Evolutionary conservation across 2,113 vertebrate species (phyloP).

Genomic region (Malurus cyaneus): DNA sequence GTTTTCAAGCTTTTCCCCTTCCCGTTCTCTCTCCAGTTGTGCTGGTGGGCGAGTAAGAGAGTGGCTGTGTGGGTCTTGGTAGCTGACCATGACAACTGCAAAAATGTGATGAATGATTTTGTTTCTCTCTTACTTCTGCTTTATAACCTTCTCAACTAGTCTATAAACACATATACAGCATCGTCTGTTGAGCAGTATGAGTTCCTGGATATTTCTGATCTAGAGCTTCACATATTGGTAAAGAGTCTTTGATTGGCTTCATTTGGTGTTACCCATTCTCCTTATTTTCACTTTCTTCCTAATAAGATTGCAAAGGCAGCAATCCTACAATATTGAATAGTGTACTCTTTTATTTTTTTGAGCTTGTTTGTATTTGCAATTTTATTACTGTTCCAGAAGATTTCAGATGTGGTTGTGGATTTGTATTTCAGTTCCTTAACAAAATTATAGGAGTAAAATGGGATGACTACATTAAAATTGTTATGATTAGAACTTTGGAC

Average conservation of each 20-base stretch:
- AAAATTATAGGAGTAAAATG: neutral
- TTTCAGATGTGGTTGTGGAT: neutral
- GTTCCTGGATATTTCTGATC: neutral
- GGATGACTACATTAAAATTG: neutral
- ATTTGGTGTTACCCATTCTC: neutral
- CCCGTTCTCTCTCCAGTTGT: neutral
- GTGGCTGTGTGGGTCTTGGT: neutral
- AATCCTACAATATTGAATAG: neutral
- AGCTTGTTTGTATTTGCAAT: neutral
- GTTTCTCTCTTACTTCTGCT: neutral
- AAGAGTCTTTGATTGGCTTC: neutral
- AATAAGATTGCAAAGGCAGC: neutral
- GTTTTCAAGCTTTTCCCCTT: neutral
- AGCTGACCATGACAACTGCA: neutral
- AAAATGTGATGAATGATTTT: neutral
- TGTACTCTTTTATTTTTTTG: neutral
- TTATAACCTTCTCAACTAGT: neutral
- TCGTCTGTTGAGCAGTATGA: neutral
- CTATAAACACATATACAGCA: neutral
- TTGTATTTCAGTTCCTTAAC: neutral
- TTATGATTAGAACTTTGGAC: neutral
- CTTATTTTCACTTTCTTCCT: neutral
- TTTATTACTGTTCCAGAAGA: neutral
- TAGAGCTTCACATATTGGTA: neutral
- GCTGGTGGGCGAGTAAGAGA: neutral